Evolutionary conservation across 35 echinoderm and acorn worm genomes (phyloP).

Genomic region (Holothuria glaberrima): DNA sequence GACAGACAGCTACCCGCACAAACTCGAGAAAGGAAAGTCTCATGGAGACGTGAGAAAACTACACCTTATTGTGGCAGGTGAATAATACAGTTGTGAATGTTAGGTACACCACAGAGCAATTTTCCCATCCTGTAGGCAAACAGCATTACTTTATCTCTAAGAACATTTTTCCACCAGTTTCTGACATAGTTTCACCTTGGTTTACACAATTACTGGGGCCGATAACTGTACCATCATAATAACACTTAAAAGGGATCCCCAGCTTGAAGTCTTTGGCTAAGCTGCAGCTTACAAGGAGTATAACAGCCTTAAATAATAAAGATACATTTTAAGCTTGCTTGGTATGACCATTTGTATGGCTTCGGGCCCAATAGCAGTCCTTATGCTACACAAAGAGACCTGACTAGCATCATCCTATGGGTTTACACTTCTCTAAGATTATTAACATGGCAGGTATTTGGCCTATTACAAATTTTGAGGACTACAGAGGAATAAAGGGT

Average conservation of each 20-base stretch:
- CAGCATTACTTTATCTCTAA: background rate
- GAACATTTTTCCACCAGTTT: conserved; percentile 10
- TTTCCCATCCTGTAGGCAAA: conserved; percentile 2
- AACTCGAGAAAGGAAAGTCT: too few species aligned
- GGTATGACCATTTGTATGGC: background rate
- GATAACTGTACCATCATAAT: conserved; percentile 12
- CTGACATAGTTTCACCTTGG: background rate
- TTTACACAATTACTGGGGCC: background rate
- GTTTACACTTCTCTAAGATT: conserved; percentile 13
- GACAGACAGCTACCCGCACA: too few species aligned
- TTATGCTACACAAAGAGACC: too few species aligned
- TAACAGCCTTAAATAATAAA: background rate
- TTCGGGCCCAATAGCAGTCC: background rate
- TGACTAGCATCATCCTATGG: background rate
- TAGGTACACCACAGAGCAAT: background rate
- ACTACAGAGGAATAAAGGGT: background rate
- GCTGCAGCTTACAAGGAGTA: conserved; percentile 14
- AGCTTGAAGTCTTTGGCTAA: background rate
- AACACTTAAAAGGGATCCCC: background rate
- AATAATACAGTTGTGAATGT: background rate
- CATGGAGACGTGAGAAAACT: too few species aligned
- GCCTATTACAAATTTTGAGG: background rate
- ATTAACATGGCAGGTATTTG: background rate
- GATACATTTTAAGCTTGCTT: background rate
- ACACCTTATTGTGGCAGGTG: too few species aligned